A percentile compares a stretch with the other conserved stretches of the same genome.
Conservation (phyloP, 1,140 invertebrate genomes). For the Megalonaias nervosa region DNA sequence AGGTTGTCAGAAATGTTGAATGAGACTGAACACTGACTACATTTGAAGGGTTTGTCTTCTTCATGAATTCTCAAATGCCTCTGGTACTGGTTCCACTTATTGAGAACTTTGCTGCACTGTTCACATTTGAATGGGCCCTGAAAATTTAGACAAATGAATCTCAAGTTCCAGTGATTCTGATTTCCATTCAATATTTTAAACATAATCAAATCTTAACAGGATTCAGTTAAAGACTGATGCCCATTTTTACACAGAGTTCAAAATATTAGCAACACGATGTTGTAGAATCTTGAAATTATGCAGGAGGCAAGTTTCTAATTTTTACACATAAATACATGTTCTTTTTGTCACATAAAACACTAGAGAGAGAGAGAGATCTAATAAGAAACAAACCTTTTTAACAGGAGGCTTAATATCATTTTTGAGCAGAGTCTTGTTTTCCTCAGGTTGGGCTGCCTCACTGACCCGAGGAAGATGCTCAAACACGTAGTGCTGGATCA, state of each 20-base stretch:
- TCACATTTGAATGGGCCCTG: conserved; percentile 74
- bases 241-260: background rate
- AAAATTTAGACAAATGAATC: conserved; percentile 4
- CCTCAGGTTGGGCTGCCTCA: conserved; percentile 11
- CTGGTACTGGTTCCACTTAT: conserved; percentile 73
- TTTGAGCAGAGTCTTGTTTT: conserved; percentile 1
- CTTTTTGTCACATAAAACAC: background rate
- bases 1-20: conserved; percentile 80
- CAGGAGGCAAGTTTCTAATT: background rate
- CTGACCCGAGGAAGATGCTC: conserved; percentile 40
- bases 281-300: background rate
- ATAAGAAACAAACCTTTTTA: conserved; percentile 51
- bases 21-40: conserved; percentile 76
- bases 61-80: conserved; percentile 76
- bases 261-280: background rate
- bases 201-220: background rate
- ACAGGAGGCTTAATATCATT: conserved; percentile 54
- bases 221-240: background rate
- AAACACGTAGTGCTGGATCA: conserved; percentile 36
- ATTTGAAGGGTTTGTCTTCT: conserved; percentile 78
- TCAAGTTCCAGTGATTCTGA: background rate
- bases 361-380: background rate
- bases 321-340: background rate
- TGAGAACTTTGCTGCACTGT: conserved; percentile 75
- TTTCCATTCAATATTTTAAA: background rate